Conservation (phyloP, 1,140 invertebrate genomes). For the Drosophila persimilis region DNA sequence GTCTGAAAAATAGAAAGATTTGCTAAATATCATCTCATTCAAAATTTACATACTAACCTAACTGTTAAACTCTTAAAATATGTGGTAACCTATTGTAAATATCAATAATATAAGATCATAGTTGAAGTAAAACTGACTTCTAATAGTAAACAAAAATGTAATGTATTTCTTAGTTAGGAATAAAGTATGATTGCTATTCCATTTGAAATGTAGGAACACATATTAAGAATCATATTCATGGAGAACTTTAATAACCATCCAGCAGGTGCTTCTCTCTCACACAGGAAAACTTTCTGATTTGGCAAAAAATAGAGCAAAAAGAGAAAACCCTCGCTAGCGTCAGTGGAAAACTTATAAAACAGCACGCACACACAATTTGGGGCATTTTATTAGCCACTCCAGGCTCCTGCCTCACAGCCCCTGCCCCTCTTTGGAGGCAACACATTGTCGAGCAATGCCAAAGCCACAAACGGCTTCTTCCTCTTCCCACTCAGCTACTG, state of each 20-base stretch:
- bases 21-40: no score
- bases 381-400: slow-evolving; percentile 55
- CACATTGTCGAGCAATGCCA: slow-evolving; percentile 46
- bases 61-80: no score
- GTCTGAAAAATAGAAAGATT: no score
- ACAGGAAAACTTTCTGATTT: slow-evolving; percentile 5
- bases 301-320: slow-evolving; percentile 2
- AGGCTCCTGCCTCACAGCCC: background rate
- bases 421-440: slow-evolving; percentile 8
- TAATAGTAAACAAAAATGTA: no score
- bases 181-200: no score
- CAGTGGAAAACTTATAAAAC: slow-evolving; percentile 40
- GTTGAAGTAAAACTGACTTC: no score
- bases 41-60: no score
- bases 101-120: no score
- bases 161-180: no score
- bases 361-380: slow-evolving; percentile 54
- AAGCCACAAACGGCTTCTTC: slow-evolving; percentile 41
- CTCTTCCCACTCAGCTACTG: slow-evolving; percentile 15
- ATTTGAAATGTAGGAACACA: no score
- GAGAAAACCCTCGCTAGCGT: slow-evolving; percentile 8
- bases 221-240: background rate
- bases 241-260: background rate
- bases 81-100: no score
- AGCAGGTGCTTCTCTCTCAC: no score